Evolutionary conservation across 1,140 invertebrate species (phyloP).

Genomic region (Ladona fulva): DNA sequence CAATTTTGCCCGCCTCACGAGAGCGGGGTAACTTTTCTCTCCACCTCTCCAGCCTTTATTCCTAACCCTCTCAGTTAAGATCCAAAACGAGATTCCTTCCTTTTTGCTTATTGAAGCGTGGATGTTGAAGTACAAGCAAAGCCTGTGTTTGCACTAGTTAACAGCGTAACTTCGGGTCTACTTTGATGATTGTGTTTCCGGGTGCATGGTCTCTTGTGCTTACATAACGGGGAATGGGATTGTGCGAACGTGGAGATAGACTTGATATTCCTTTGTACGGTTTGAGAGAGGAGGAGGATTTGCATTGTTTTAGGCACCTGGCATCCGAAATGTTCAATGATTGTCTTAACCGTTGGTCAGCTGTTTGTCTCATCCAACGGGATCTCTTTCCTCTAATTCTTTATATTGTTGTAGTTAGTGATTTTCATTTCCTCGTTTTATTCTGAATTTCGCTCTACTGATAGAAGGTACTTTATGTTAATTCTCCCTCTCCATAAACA

Average conservation of each 20-base stretch:
- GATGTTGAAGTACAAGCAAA: constrained; percentile 9
- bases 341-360: too few relatives aligned
- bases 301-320: too few relatives aligned
- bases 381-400: too few relatives aligned
- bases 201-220: neutral
- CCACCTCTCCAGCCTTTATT: neutral
- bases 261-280: too few relatives aligned
- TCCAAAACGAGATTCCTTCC: neutral
- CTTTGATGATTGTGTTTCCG: constrained; percentile 9
- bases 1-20: neutral
- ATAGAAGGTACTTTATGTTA: too few relatives aligned
- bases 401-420: too few relatives aligned
- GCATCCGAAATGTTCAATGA: too few relatives aligned
- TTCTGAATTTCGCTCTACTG: too few relatives aligned
- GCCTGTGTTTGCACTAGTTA: constrained; percentile 8
- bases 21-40: neutral
- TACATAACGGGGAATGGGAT: neutral
- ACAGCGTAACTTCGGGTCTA: constrained; percentile 3
- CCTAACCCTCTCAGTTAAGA: neutral
- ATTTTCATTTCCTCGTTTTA: too few relatives aligned
- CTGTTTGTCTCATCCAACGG: too few relatives aligned
- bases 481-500: too few relatives aligned
- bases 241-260: neutral
- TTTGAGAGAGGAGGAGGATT: too few relatives aligned
- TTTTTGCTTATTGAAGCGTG: neutral